Evolutionary conservation across 92 coral and sea anemone species (phyloP).

Genomic region (Zoanthus solanderi): DNA sequence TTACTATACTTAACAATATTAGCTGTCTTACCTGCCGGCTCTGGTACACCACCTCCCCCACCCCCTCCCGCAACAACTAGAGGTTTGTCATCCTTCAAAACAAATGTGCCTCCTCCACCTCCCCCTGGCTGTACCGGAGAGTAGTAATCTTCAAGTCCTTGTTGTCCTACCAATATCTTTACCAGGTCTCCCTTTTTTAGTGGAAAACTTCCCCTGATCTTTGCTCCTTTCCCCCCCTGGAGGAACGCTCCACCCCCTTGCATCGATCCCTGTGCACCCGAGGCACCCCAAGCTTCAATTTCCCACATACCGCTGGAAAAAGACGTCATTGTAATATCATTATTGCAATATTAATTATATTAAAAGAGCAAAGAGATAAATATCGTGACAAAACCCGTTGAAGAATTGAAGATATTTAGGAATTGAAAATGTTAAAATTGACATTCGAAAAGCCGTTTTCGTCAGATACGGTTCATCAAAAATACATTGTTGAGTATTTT

Average conservation of each 20-base stretch:
- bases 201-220: constrained; percentile 82
- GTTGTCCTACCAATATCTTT: constrained; percentile 90
- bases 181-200: constrained; percentile 78
- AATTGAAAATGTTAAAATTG: too few relatives aligned
- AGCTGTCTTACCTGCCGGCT: constrained; percentile 62
- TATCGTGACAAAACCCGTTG: too few relatives aligned
- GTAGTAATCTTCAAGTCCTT: constrained; percentile 80
- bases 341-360: too few relatives aligned
- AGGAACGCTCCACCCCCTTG: constrained; percentile 78
- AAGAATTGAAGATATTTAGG: too few relatives aligned
- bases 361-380: too few relatives aligned
- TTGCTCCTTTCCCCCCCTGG: constrained; percentile 88
- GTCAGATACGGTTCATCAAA: background rate
- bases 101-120: constrained; percentile 98
- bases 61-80: constrained; percentile 94
- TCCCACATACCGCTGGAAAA: constrained; percentile 82
- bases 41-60: constrained; percentile 98
- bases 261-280: constrained; percentile 91
- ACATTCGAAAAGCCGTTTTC: background rate
- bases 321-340: background rate
- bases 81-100: constrained; percentile 75
- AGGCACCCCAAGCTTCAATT: constrained; percentile 94
- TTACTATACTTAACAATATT: background rate
- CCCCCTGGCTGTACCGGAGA: constrained; percentile 86
- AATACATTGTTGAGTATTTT: background rate